A percentile compares a stretch with the other conserved stretches of the same genome.
Evolutionary conservation across 2,113 vertebrate species (phyloP).

Genomic region (Paratilapia polleni): DNA sequence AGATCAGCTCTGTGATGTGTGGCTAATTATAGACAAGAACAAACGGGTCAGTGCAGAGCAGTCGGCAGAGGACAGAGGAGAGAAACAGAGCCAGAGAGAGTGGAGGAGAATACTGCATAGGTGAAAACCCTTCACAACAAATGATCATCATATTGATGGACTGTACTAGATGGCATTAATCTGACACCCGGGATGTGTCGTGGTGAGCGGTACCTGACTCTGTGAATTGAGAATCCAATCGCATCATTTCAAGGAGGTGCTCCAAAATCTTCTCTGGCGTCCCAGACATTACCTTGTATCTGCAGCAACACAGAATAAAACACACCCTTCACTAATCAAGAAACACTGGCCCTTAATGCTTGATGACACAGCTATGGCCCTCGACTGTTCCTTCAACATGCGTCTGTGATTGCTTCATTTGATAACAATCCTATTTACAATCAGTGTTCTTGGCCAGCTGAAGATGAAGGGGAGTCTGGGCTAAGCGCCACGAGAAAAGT

Average conservation of each 20-base stretch:
- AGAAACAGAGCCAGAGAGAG: slow-evolving; percentile 2
- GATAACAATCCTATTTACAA: slow-evolving; percentile 69
- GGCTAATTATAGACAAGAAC: slow-evolving; percentile 65
- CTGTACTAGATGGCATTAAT: slow-evolving; percentile 21
- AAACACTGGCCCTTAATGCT: slow-evolving; percentile 52
- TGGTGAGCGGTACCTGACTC: slow-evolving; percentile 81
- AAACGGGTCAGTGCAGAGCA: slow-evolving; percentile 58
- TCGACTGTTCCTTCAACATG: slow-evolving; percentile 47
- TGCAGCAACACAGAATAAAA: slow-evolving; percentile 68
- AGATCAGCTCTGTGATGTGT: slow-evolving; percentile 64
- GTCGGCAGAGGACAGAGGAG: slow-evolving; percentile 23
- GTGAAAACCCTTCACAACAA: slow-evolving; percentile 32
- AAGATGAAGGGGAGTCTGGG: slow-evolving; percentile 50
- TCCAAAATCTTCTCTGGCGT: slow-evolving; percentile 98
- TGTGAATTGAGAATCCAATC: slow-evolving; percentile 88
- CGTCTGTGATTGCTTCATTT: slow-evolving; percentile 71
- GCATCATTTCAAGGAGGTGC: slow-evolving; percentile 97
- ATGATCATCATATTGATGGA: slow-evolving; percentile 19
- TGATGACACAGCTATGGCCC: slow-evolving; percentile 41
- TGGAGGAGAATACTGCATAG: slow-evolving; percentile 12
- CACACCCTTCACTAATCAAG: slow-evolving; percentile 69
- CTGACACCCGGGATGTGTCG: background rate
- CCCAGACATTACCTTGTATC: slow-evolving; percentile 98
- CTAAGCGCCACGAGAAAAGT: slow-evolving; percentile 48
- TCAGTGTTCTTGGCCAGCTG: slow-evolving; percentile 52